These are phyloP conservation scores for Pemphredon lugubris DNA, from an alignment of 2,888 invertebrate genomes.

Conservation along the genomic window DNA sequence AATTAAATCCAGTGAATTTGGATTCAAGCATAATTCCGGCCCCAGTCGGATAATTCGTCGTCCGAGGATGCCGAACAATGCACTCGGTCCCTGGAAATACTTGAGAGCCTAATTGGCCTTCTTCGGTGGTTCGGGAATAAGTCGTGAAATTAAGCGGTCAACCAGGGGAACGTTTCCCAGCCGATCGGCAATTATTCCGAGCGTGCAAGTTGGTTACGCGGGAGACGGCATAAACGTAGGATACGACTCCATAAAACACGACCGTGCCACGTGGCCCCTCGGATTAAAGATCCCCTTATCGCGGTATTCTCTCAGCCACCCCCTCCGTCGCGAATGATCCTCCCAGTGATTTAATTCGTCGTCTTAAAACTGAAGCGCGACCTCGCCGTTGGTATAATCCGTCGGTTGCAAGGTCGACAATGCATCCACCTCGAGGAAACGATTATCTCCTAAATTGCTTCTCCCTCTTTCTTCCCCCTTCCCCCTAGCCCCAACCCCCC, in stretches of 20 bases:
- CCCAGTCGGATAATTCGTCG: constrained; percentile 9
- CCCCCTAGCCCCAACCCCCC: too few relatives aligned
- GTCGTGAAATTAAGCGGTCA: constrained; percentile 18
- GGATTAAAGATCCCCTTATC: constrained; percentile 1
- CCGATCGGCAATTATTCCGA: neutral
- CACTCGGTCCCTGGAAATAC: constrained; percentile 25
- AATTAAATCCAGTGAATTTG: too few relatives aligned
- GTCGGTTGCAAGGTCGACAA: constrained; percentile 21
- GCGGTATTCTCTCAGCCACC: neutral
- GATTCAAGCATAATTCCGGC: neutral
- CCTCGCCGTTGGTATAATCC: constrained; percentile 14
- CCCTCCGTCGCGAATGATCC: neutral
- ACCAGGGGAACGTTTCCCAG: neutral
- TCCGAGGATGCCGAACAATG: constrained; percentile 17
- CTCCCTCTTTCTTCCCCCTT: too few relatives aligned
- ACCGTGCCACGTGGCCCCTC: neutral
- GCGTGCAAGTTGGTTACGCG: neutral
- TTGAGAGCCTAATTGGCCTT: constrained; percentile 12
- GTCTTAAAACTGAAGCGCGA: constrained; percentile 9
- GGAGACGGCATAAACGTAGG: neutral
- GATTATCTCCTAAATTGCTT: constrained; percentile 31
- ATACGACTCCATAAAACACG: neutral
- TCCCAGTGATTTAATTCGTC: constrained; percentile 30
- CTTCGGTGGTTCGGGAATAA: neutral
- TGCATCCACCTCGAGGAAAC: constrained; percentile 15